Percentiles rank a stretch among this genome's conserved stretches.
phyloP scores from a whole-genome alignment of 2,113 vertebrate species.

The Cairina moschata region DNA sequence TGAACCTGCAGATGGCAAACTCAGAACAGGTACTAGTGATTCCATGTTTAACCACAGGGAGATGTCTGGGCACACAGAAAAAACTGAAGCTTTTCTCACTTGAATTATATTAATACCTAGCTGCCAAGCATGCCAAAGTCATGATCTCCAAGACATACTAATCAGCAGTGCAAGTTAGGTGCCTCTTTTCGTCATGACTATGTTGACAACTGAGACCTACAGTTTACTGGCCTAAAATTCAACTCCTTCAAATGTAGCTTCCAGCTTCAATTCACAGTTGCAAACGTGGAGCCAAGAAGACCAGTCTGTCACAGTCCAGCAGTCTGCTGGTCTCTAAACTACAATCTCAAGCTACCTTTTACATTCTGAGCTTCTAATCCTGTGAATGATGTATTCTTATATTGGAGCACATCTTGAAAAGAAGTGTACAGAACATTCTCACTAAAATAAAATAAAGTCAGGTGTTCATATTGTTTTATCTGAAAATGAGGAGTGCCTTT shows the following conservation, averaged over 20 bases:
- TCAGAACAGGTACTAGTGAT: not conserved
- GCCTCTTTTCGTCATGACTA: not conserved
- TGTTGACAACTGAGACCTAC: not conserved
- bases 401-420: not conserved
- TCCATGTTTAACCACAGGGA: not conserved
- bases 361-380: not conserved
- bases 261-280: not conserved
- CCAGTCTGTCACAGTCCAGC: not conserved
- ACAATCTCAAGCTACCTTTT: not conserved
- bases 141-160: not conserved
- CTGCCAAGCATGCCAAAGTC: not conserved
- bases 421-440: not conserved
- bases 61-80: not conserved
- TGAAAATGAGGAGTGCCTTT: not conserved
- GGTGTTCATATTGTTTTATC: not conserved
- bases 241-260: not conserved
- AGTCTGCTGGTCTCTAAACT: not conserved
- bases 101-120: not conserved
- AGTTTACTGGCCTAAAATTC: not conserved
- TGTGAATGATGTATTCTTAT: not conserved
- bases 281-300: not conserved
- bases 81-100: rapidly evolving
- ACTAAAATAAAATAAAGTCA: not conserved
- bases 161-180: not conserved
- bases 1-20: not conserved